Conservation (phyloP, 2,113 vertebrate species). For the Hippocampus guttulatus region DNA sequence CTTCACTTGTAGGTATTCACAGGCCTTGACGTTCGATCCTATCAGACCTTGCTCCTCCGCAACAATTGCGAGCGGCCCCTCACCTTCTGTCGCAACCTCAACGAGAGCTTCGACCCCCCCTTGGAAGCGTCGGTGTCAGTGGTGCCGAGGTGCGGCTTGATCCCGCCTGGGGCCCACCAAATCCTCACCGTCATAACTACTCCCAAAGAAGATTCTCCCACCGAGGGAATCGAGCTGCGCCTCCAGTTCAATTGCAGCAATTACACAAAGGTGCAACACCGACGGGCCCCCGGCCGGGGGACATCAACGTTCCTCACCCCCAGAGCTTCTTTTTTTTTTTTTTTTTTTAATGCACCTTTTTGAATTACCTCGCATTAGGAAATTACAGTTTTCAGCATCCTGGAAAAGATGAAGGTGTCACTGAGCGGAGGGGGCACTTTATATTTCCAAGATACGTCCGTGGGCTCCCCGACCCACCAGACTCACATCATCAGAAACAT, state of each 20-base stretch:
- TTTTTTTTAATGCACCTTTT: background rate
- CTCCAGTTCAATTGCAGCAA: slow-evolving; percentile 80
- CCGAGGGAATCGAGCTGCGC: slow-evolving; percentile 65
- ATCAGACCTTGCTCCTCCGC: slow-evolving; percentile 75
- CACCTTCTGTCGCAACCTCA: slow-evolving; percentile 72
- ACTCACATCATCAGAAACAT: slow-evolving; percentile 77
- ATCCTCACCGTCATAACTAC: slow-evolving; percentile 77
- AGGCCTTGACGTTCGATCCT: slow-evolving; percentile 64
- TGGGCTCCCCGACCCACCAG: slow-evolving; percentile 70
- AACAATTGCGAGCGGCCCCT: slow-evolving; percentile 76
- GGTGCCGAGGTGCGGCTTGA: slow-evolving; percentile 74
- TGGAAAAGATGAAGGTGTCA: slow-evolving; percentile 71
- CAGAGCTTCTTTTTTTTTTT: background rate
- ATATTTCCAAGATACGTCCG: slow-evolving; percentile 83
- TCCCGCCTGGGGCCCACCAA: slow-evolving; percentile 79
- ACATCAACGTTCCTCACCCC: background rate
- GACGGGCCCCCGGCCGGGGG: background rate
- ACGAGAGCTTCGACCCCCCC: slow-evolving; percentile 42
- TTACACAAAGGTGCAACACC: slow-evolving; percentile 75
- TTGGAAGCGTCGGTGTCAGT: slow-evolving; percentile 55
- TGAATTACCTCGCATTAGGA: slow-evolving; percentile 64
- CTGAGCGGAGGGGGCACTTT: slow-evolving; percentile 74
- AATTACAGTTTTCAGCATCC: slow-evolving; percentile 71
- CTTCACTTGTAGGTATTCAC: slow-evolving; percentile 77
- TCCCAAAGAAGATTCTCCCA: slow-evolving; percentile 62